Conservation (phyloP, 2,113 vertebrate species). For the Bambusicola thoracicus region DNA sequence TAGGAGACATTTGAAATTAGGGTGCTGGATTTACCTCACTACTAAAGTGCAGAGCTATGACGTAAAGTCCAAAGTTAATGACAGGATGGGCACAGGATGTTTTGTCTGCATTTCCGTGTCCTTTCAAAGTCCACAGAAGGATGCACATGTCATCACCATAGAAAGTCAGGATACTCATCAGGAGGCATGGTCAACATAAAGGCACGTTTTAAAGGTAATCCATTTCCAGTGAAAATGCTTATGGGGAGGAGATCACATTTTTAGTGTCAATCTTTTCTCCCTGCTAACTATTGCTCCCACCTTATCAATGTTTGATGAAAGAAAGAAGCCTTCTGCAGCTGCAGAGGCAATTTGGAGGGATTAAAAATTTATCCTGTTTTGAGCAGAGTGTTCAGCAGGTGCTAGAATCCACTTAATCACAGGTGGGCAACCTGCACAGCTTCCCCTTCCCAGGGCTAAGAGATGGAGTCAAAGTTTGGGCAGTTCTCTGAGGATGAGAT, state of each 20-base stretch:
- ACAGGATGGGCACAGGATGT: background rate
- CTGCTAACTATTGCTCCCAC: constrained; percentile 11
- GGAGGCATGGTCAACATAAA: background rate
- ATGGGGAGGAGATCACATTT: background rate
- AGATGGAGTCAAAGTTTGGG: background rate
- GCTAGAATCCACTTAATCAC: constrained; percentile 14
- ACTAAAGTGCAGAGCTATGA: background rate
- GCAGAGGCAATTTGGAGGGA: constrained; percentile 58
- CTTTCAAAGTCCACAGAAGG: background rate
- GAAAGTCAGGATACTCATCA: background rate
- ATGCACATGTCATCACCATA: background rate
- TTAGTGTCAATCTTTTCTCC: background rate
- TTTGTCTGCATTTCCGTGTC: background rate
- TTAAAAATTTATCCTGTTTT: constrained; percentile 73
- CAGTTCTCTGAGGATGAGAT: background rate
- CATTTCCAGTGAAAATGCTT: background rate
- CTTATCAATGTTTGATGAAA: constrained; percentile 63
- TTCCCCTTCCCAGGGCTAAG: background rate
- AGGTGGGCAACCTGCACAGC: background rate
- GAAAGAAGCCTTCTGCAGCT: constrained; percentile 52
- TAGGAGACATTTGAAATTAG: background rate
- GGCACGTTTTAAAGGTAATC: background rate
- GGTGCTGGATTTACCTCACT: background rate
- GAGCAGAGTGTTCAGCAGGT: constrained; percentile 49
- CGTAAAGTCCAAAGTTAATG: background rate